Conservation (phyloP, 1,140 invertebrate genomes). For the Hyles vespertilio region DNA sequence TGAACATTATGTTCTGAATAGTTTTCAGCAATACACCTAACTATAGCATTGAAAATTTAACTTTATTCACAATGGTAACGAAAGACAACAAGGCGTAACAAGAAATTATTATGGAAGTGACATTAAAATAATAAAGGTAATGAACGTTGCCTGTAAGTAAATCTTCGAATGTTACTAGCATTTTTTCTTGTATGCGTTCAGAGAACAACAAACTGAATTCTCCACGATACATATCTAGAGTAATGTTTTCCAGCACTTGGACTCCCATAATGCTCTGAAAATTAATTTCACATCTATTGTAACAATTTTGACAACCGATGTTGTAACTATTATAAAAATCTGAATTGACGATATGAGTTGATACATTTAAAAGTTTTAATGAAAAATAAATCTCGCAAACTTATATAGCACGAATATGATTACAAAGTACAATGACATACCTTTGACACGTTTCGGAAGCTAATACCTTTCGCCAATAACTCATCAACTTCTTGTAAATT, state of each 20-base stretch:
- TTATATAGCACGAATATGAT: not conserved
- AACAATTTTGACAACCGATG: too few relatives aligned
- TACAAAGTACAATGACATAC: constrained; percentile 26
- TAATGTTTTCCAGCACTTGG: constrained; percentile 36
- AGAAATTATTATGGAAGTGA: too few relatives aligned
- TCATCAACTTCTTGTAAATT: constrained; percentile 60
- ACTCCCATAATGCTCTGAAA: constrained; percentile 50
- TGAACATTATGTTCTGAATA: too few relatives aligned
- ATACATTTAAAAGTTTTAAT: too few relatives aligned
- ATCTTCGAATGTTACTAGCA: constrained; percentile 44
- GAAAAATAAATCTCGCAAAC: not conserved
- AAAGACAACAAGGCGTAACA: too few relatives aligned
- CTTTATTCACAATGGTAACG: too few relatives aligned
- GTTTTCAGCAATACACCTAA: too few relatives aligned
- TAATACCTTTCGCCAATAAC: constrained; percentile 54
- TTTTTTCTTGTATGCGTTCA: constrained; percentile 40
- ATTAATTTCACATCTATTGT: not conserved
- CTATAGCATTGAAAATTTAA: too few relatives aligned
- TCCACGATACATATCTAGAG: constrained; percentile 55
- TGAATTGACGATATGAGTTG: too few relatives aligned
- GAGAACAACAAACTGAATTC: constrained; percentile 49
- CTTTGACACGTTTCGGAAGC: constrained; percentile 51
- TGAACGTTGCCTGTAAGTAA: constrained; percentile 42
- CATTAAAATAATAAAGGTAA: constrained; percentile 4
- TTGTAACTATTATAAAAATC: too few relatives aligned